phyloP scores from a whole-genome alignment of 2,888 invertebrate species.

The Exephanes ischioxanthus region DNA sequence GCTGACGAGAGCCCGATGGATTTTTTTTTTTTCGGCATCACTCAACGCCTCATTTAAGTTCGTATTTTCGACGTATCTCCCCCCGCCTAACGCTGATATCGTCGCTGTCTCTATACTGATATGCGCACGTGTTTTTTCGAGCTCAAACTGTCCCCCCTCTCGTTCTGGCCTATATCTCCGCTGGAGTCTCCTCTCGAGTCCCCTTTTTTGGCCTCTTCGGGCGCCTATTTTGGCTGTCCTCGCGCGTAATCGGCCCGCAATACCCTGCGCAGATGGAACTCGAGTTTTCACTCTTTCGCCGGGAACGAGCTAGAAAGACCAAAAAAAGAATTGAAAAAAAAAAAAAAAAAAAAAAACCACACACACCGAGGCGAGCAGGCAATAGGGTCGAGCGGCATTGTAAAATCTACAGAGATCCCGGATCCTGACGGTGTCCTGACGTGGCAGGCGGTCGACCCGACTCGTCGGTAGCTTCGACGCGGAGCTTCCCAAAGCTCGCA shows the following conservation, averaged over 20 bases:
- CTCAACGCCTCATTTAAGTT: conserved; percentile 55
- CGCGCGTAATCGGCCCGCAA: conserved; percentile 57
- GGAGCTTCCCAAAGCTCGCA: conserved; percentile 81
- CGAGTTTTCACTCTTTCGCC: conserved; percentile 27
- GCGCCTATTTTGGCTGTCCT: conserved; percentile 52
- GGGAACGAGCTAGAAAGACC: conserved; percentile 17
- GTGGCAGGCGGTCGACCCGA: conserved; percentile 76
- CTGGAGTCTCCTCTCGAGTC: conserved; percentile 58
- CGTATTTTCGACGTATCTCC: conserved; percentile 52
- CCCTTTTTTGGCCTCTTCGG: conserved; percentile 59
- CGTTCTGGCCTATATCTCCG: conserved; percentile 39
- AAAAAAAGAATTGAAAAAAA: conserved; percentile 18
- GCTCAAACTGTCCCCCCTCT: conserved; percentile 18
- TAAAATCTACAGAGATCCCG: conserved; percentile 66
- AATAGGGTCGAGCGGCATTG: conserved; percentile 48
- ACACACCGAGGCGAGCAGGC: conserved; percentile 47
- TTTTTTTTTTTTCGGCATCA: conserved; percentile 34
- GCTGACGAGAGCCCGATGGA: conserved; percentile 43
- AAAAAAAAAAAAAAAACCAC: conserved; percentile 19
- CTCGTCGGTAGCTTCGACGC: conserved; percentile 65
- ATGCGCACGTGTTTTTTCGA: conserved; percentile 24
- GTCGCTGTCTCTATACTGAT: conserved; percentile 16
- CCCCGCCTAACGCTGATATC: conserved; percentile 18
- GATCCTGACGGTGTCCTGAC: conserved; percentile 82
- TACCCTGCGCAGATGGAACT: conserved; percentile 28